Conservation (phyloP, 2,113 vertebrate species). For the Python bivittatus region DNA sequence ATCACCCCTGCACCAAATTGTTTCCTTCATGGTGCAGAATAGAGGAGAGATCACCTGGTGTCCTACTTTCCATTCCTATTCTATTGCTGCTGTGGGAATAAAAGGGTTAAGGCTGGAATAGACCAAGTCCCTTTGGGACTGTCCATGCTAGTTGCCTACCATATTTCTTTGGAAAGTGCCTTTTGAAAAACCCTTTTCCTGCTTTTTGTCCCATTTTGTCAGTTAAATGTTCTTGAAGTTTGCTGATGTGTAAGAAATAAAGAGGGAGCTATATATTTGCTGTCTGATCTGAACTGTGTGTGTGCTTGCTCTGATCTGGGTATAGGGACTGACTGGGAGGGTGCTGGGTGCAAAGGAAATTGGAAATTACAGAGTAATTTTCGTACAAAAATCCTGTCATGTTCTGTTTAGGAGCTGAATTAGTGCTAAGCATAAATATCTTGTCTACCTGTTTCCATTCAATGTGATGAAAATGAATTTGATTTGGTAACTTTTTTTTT, state of each 20-base stretch:
- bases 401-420: neutral
- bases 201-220: too few relatives aligned
- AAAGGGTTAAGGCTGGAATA: neutral
- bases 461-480: neutral
- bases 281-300: neutral
- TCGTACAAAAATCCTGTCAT: neutral
- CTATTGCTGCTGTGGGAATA: neutral
- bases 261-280: neutral
- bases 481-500: neutral
- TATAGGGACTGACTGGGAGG: neutral
- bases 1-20: neutral
- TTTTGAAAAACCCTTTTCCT: too few relatives aligned
- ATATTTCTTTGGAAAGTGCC: too few relatives aligned
- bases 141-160: too few relatives aligned
- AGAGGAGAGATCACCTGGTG: neutral
- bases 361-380: neutral
- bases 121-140: neutral
- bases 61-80: neutral
- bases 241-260: neutral
- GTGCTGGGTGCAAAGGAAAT: neutral
- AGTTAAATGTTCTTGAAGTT: too few relatives aligned
- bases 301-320: neutral
- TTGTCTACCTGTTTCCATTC: neutral
- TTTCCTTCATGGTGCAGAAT: neutral
- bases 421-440: neutral